Evolutionary conservation across 2,888 invertebrate genomes (phyloP), one percentile per base, ranked within the genome.

Genomic region (Nomada ruficornis): DNA sequence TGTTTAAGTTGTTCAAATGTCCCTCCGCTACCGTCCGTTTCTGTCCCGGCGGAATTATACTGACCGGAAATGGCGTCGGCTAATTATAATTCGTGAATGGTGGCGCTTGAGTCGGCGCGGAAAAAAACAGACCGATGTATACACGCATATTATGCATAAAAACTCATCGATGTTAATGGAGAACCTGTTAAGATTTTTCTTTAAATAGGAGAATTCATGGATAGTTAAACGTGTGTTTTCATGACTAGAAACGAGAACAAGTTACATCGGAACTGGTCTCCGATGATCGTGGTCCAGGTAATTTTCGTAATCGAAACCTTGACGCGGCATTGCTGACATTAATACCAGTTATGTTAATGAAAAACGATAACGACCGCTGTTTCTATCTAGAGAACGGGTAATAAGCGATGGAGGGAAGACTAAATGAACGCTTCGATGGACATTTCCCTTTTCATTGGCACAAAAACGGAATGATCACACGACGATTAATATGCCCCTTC

Each of bases 281-380:
- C 36, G 20, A 29, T 50, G 63, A 70, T 79, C n/a, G 2, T 2
- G 13, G 5, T 70, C 7, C 20, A 55, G 63, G 36, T 57, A 44
- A 74, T 74, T 74, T 68, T 79, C 79, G 64, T 77, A 79, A 79
- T 79, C 77, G 59, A n/a, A 69, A 65, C 77, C 77, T 77, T 79
- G 77, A 54, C 50, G 77, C 52, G 26, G n/a, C 18, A 15, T 20
- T 52, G 36, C 26, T 42, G 72, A 26, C 80, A 50, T 80, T 78
- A 72, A 78, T 79, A 80, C 79, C 80, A 72, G 80, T 80, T 80
- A 78, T 79, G 79, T 57, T 72, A 79, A 79, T 72, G 62, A 29
- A 47, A 42, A 80, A 63, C 72, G 67, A 68, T 77, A 67, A 67
- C 67, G 52, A 20, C 47, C 52, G 54, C 60, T 18, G 64, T 18